phyloP scores from a whole-genome alignment of 2,113 vertebrate species.

The Centropus bengalensis region DNA sequence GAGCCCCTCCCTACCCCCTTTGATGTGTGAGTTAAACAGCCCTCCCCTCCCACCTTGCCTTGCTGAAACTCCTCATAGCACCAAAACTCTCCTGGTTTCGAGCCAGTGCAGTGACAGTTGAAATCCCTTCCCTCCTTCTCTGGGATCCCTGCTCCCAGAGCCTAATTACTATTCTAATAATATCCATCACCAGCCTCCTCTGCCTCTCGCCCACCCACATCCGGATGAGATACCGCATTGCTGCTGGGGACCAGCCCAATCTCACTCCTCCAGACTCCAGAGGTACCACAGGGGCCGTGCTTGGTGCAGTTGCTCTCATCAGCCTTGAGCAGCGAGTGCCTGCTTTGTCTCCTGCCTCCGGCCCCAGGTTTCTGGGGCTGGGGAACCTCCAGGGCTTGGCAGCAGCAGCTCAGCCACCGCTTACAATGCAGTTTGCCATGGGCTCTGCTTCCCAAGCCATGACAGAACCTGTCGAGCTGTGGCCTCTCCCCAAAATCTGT shows the following conservation, averaged over 20 bases:
- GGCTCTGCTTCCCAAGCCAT: neutral
- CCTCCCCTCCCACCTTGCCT: neutral
- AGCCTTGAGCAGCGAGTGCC: fast-evolving
- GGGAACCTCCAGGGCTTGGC: neutral
- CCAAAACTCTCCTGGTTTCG: neutral
- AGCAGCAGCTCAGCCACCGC: neutral
- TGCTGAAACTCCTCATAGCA: neutral
- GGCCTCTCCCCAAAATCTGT: neutral
- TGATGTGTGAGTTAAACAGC: neutral
- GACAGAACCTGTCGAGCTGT: neutral
- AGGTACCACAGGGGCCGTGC: neutral
- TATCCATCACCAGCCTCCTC: neutral
- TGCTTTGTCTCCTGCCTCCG: neutral
- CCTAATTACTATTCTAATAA: slow-evolving; percentile 56
- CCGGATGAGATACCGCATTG: neutral
- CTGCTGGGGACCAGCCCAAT: neutral
- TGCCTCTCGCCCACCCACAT: neutral
- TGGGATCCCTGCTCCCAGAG: neutral
- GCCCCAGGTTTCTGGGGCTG: fast-evolving
- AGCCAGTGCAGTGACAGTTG: neutral
- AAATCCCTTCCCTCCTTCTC: neutral
- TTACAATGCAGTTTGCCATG: neutral
- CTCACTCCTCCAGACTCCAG: neutral
- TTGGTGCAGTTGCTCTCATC: neutral
- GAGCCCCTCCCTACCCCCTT: neutral